Conservation (phyloP, 2,888 invertebrate species). For the Cephus rjabovi region DNA sequence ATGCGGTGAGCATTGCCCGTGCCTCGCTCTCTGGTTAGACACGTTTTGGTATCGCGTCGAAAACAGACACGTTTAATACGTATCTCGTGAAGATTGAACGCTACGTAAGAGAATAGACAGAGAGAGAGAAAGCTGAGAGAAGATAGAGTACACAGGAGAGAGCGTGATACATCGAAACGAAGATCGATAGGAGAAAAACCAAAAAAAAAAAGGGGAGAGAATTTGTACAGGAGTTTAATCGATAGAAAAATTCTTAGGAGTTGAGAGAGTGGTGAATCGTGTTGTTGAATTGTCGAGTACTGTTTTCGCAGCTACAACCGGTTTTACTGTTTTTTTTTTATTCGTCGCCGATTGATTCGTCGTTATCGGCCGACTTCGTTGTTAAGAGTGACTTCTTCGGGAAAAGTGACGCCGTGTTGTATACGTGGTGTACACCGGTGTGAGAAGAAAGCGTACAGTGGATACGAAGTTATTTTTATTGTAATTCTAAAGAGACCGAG, state of each 20-base stretch:
- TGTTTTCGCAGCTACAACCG: background rate
- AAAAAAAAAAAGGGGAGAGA: background rate
- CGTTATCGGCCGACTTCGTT: background rate
- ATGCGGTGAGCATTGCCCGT: slow-evolving; percentile 29
- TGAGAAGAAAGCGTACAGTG: background rate
- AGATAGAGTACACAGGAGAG: background rate
- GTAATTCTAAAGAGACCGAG: background rate
- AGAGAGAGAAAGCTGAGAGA: background rate
- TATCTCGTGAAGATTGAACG: background rate
- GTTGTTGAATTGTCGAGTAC: background rate
- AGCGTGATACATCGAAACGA: background rate
- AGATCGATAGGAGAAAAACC: background rate
- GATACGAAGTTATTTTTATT: background rate
- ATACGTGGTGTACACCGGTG: background rate
- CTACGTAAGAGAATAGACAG: background rate
- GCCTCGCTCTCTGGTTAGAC: background rate
- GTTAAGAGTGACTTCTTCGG: background rate
- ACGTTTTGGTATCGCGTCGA: slow-evolving; percentile 9
- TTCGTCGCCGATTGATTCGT: background rate
- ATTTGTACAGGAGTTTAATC: background rate
- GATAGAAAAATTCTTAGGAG: background rate
- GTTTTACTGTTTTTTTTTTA: background rate
- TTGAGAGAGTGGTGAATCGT: background rate
- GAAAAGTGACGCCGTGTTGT: background rate
- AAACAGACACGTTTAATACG: background rate